Base-by-base conservation (phyloP, 2,797 vertebrate species). In the Centropyge bicolor region DNA sequence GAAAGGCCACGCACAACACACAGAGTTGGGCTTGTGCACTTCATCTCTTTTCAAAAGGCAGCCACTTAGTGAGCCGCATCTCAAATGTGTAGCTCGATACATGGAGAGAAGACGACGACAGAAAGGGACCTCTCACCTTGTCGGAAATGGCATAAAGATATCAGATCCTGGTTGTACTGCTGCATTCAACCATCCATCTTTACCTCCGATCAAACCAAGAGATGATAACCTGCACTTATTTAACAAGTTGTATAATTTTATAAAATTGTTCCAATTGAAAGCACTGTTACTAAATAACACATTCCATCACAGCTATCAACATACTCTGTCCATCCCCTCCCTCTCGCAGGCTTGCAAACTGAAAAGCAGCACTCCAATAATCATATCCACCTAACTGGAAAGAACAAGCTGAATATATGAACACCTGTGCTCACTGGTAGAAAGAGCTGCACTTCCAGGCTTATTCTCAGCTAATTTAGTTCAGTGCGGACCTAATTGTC, bases 371-470 rank as follows among this genome's bases (percentile, higher is more conserved):
- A 68, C 45, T 61, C 36, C 43, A 70, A 61, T 83, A 60, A 84
- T 59, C 8, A 68, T 24, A 74, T 62, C 57, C 64, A 82, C 14
- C 49, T 74, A 76, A 83, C 54, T 85, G 84, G 82, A 86, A 90
- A 77, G 48, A 82, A 76, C 36, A 83, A 83, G 66, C 67, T 54
- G 57, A 72, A 46, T 40, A 66, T 46, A 43, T 31, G 31, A 86
- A 82, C 79, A 91, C 71, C 81, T 86, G 86, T 14, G 54, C 75
- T 80, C 82, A 70, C 71, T 61, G 38, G 71, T 55, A 85, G 31
- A 76, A 54, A 86, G 43, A 67, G 22, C 70, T 67, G 17, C 8
- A 20, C 59, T 51, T 41, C 22, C 19, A 17, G 49, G 43, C 10
- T 57, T 36, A 35, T 20, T 62, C 38, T 64, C 31, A 45, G 56